Base-by-base conservation (phyloP, 1,140 invertebrate species). In the Scaptomyza hsui region DNA sequence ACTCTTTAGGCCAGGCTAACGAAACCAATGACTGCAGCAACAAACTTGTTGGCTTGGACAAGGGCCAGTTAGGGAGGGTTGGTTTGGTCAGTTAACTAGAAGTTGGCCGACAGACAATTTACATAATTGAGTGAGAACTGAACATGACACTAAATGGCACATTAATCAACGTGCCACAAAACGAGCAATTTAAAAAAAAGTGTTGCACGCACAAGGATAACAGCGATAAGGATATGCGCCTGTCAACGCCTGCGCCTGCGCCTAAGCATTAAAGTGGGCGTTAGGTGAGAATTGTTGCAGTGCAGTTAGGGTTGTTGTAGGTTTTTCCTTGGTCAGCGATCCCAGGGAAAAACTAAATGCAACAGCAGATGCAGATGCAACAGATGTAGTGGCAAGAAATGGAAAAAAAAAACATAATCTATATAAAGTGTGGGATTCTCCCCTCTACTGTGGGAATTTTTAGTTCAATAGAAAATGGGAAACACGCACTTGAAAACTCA, bases 81-180 rank as follows among this genome's bases (percentile, higher is more conserved):
- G 12, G 26, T 12, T 18, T 32, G 13, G 18, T 32, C 29, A 32
- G 29, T 32, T 32, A 1, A 32, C 29, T 12, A 10, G 2, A 24
- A 37, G 32, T 13, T 15, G 15, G 10, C 1, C 12, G 6, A 16
- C 12, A 41, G 6, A 16, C 12, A 41, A 65, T 79, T 82, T 82
- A 45, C 69, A 81, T 82, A 82, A 82, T 82, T 82, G 69, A 53
- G 78, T 82, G 78, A 74, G 78, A 82, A 82, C 62, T 55, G 47
- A 81, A 76, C 55, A 63, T 59, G 69, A 62, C 56, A 60, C 55
- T 59, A 51, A 59, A 39, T 32, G 42, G 24, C 9, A 5, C 60
- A 39, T 21, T 49, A 60, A 64, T 64, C 19, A 63, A 15, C 24
- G 15, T 13, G 15, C n/a, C 1, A 6, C 21, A 9, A 19, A 39